Percentiles rank a stretch among this genome's conserved stretches.
These are phyloP conservation scores for Melanotaenia duboulayi DNA, from an alignment of 2,113 vertebrate genomes.

Conservation along the genomic window DNA sequence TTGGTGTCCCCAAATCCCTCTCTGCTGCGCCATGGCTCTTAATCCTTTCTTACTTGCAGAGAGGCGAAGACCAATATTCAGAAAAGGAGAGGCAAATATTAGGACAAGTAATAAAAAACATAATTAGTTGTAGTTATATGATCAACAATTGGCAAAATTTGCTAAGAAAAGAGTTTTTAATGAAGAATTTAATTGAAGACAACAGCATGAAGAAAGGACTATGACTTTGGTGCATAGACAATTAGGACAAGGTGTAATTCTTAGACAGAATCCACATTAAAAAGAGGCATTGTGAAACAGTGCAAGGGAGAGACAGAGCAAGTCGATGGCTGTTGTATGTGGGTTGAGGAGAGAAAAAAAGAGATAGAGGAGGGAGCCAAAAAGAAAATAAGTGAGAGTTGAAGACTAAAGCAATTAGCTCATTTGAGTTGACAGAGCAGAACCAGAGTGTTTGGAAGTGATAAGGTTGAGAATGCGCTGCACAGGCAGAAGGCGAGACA, in stretches of 20 bases:
- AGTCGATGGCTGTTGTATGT: conserved; percentile 43
- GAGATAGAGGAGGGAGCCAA: conserved; percentile 28
- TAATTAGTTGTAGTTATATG: conserved; percentile 19
- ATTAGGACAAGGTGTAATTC: conserved; percentile 65
- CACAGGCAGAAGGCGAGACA: conserved; percentile 55
- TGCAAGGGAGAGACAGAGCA: conserved; percentile 23
- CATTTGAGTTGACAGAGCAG: conserved; percentile 69
- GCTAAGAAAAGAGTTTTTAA: conserved; percentile 20
- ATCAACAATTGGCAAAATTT: conserved; percentile 33
- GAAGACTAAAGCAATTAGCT: conserved; percentile 73
- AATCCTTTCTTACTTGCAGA: conserved; percentile 68
- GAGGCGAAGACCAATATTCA: conserved; percentile 54
- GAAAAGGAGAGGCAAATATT: conserved; percentile 10
- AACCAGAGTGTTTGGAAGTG: conserved; percentile 72
- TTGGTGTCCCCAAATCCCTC: conserved; percentile 70
- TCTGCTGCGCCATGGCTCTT: conserved; percentile 71
- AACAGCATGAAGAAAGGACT: conserved; percentile 43
- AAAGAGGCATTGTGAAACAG: conserved; percentile 55
- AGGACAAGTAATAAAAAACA: conserved; percentile 11
- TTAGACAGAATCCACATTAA: conserved; percentile 55
- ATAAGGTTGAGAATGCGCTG: conserved; percentile 65
- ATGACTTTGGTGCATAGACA: conserved; percentile 63
- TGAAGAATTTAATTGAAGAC: conserved; percentile 26
- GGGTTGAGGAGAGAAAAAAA: conserved; percentile 28
- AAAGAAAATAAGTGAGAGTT: conserved; percentile 62